Evolutionary conservation across 1,140 invertebrate genomes (phyloP).

Genomic region (Calliopsis andreniformis): DNA sequence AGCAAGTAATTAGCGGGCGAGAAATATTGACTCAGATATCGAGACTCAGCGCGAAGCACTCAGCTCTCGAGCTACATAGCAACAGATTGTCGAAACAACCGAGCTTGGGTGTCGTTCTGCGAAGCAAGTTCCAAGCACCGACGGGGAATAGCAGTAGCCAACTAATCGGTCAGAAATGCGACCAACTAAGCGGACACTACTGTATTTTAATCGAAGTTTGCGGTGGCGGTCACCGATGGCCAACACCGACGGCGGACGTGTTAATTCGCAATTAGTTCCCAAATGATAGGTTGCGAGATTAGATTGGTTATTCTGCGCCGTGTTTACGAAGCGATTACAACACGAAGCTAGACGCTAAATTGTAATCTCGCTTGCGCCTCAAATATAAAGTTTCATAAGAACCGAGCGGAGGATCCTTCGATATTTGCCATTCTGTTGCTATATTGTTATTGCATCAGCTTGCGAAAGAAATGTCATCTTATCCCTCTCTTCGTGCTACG

Average conservation of each 20-base stretch:
- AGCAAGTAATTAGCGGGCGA: too few relatives aligned
- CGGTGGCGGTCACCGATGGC: too few relatives aligned
- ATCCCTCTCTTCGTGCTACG: not conserved
- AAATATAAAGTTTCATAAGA: slow-evolving; percentile 12
- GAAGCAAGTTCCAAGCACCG: too few relatives aligned
- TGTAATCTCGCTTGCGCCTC: not conserved
- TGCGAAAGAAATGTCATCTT: slow-evolving; percentile 10
- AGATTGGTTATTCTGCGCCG: not conserved
- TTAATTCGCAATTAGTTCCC: slow-evolving; percentile 21
- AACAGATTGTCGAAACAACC: too few relatives aligned
- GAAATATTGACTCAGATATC: too few relatives aligned
- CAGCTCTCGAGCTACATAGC: too few relatives aligned
- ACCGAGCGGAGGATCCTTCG: not conserved
- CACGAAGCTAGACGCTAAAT: slow-evolving; percentile 1
- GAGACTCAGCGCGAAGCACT: too few relatives aligned
- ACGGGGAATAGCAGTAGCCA: too few relatives aligned
- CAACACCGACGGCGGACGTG: not conserved
- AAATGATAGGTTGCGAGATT: slow-evolving; percentile 23
- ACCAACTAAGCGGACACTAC: too few relatives aligned
- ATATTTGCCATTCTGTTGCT: slow-evolving; percentile 14
- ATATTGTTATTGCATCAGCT: slow-evolving; percentile 18
- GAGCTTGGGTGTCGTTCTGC: too few relatives aligned
- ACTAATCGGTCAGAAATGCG: too few relatives aligned
- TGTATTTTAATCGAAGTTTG: too few relatives aligned
- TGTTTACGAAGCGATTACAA: slow-evolving; percentile 20